Base-by-base conservation (phyloP, 2,888 invertebrate genomes). In the Pogonocherus hispidulus region DNA sequence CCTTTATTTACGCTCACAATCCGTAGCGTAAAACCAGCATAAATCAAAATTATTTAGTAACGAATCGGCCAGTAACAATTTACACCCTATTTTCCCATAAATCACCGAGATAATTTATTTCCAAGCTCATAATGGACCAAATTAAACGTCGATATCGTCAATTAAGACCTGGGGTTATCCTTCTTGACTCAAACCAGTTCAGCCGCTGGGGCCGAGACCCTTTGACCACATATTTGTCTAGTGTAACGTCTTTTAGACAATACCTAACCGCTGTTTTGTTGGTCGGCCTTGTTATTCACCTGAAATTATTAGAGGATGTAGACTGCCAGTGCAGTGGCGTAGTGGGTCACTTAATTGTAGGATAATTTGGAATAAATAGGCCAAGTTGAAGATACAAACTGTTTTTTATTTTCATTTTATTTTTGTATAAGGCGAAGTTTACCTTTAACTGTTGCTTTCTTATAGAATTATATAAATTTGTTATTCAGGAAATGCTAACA, bases 111-210 rank as follows among this genome's bases (percentile, higher is more conserved):
- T 41, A 68, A 63, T 56, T 71, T 65, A 66, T 66, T 60, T 67
- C 55, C 52, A 62, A 56, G 57, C 64, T 63, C 65, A 66, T 59
- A 67, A 71, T 67, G 62, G 63, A 62, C 67, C 64, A 63, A 71
- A 69, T 71, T 71, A 64, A 60, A 57, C 67, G 64, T 71, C 64
- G 62, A 71, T 69, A 69, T 67, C 69, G 69, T 71, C 67, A 69
- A 69, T 71, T 69, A 71, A 66, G 35, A 47, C 46, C 51, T 63
- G 63, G 64, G 63, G 37, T 55, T 60, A 56, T 60, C 59, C 35
- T 14, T 54, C 52, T 54, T 49, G 32, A 44, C 37, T 56, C 63
- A 64, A 69, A 71, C 64, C 67, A 64, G 65, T 66, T 67, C 49
- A 55, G 51, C 64, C 41, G 64, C 67, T 64, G 71, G 11, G 32